phyloP scores from a whole-genome alignment of 2,888 invertebrate species.

The Lydus trimaculatus region DNA sequence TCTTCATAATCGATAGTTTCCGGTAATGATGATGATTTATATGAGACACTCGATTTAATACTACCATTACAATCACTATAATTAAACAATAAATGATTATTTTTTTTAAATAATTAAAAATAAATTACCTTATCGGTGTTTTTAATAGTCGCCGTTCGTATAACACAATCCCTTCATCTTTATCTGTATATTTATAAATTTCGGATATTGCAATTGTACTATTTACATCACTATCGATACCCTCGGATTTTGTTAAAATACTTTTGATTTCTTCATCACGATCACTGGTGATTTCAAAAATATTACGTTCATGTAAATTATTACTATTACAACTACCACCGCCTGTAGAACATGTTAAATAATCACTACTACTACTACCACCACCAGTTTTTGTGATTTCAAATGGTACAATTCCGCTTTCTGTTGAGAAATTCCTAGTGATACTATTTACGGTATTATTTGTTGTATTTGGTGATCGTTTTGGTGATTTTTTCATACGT shows the following conservation, averaged over 20 bases:
- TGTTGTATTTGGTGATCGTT: not conserved
- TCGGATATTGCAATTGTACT: conserved; percentile 71
- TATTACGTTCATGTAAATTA: conserved; percentile 41
- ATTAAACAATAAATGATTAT: conserved; percentile 8
- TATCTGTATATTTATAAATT: conserved; percentile 78
- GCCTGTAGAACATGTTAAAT: conserved; percentile 49
- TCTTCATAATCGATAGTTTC: conserved; percentile 72
- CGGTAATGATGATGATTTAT: conserved; percentile 62
- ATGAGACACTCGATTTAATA: conserved; percentile 44
- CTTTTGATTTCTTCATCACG: not conserved
- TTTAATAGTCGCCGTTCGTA: conserved; percentile 70
- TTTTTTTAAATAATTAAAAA: not conserved
- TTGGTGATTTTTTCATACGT: conserved; percentile 33
- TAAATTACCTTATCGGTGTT: conserved; percentile 65
- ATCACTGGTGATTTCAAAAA: conserved; percentile 46
- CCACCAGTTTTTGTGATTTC: not conserved
- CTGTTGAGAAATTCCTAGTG: conserved; percentile 41
- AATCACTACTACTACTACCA: conserved; percentile 51
- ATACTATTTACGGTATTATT: conserved; percentile 21
- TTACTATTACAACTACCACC: not conserved
- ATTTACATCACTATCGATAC: conserved; percentile 32
- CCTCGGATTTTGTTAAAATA: conserved; percentile 26
- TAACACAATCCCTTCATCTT: conserved; percentile 73
- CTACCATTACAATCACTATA: conserved; percentile 46
- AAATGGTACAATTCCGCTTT: conserved; percentile 51